Percentiles rank a stretch among this genome's conserved stretches.
These are phyloP conservation scores for Sphenodon punctatus DNA, from an alignment of 2,797 vertebrate species.

Conservation along the genomic window DNA sequence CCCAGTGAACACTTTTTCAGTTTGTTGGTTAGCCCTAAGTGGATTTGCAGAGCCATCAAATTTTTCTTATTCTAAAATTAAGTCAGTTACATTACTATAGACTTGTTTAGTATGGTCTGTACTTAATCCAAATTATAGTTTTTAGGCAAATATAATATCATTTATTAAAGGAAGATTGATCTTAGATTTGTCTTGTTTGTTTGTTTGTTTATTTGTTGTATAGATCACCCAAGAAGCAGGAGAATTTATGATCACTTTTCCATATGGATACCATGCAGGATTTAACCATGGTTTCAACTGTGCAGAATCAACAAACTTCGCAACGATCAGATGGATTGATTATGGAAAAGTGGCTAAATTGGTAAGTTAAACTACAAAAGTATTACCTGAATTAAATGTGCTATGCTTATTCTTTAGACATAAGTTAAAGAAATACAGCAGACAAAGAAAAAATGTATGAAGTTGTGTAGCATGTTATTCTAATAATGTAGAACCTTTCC, in stretches of 20 bases:
- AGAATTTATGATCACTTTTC: constrained; percentile 97
- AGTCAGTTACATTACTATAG: background rate
- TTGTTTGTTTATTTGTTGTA: background rate
- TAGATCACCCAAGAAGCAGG: constrained; percentile 96
- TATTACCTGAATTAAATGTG: background rate
- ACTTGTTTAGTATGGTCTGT: background rate
- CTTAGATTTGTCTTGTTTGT: background rate
- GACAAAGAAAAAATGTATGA: background rate
- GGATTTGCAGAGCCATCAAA: background rate
- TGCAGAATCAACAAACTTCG: constrained; percentile 97
- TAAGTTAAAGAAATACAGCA: background rate
- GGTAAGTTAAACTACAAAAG: constrained; percentile 77
- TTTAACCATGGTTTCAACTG: constrained; percentile 99
- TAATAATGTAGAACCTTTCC: background rate
- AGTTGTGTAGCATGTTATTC: background rate
- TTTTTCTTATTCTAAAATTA: background rate
- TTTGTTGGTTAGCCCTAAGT: background rate
- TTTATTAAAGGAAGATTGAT: too few relatives aligned
- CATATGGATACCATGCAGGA: constrained; percentile 95
- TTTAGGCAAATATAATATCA: background rate
- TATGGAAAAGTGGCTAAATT: constrained; percentile 94
- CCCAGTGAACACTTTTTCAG: background rate
- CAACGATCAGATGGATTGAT: constrained; percentile 94
- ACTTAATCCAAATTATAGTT: background rate
- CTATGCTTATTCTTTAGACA: constrained; percentile 10